Evolutionary conservation across 1,140 invertebrate species (phyloP), one percentile per base, ranked within the genome.

Genomic region (Hormaphis cornu): DNA sequence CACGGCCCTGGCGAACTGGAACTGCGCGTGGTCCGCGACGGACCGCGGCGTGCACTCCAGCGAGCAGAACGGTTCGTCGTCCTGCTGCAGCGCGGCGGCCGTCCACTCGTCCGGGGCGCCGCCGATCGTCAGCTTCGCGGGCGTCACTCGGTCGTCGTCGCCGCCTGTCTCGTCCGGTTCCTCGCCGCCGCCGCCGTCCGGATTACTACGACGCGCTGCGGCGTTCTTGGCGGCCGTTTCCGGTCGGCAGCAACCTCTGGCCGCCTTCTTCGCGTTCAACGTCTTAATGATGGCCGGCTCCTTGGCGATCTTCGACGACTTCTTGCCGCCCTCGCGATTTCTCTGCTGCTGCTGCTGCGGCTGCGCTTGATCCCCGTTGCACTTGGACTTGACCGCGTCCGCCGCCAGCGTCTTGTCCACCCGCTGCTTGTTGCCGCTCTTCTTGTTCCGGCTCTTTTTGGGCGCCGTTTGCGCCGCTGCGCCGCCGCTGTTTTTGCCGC

Each of bases 211-310:
- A n/a, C n/a, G n/a, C n/a, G n/a, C n/a, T n/a, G n/a, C n/a, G n/a
- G n/a, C n/a, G n/a, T n/a, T n/a, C n/a, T n/a, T n/a, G n/a, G n/a
- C n/a, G n/a, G n/a, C n/a, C n/a, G 22, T 10, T 37, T 58, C 54
- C 16, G 20, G 14, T 16, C 16, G 37, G 14, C 33, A 20, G 30
- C 30, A 4, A 33, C 30, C 30, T 4, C 30, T 26, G 26, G 53
- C 54, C 3, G 35, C 33, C 22, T 69, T 56, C 28, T 53, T 56
- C 3, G 66, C 66, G 14, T 53, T 69, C 16, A 69, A 7, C 30
- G 37, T 69, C 14, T 69, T 56, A 40, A 69, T 54, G 1, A 54
- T 69, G 5, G 66, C 40, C 14, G 48, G 48, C 28, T 69, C 66
- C 9, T 42, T 69, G 1, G 61, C 61, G 4, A 66, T 50, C 20